These are phyloP conservation scores for Microctonus hyperodae DNA, from an alignment of 2,888 invertebrate genomes.

Conservation along the genomic window DNA sequence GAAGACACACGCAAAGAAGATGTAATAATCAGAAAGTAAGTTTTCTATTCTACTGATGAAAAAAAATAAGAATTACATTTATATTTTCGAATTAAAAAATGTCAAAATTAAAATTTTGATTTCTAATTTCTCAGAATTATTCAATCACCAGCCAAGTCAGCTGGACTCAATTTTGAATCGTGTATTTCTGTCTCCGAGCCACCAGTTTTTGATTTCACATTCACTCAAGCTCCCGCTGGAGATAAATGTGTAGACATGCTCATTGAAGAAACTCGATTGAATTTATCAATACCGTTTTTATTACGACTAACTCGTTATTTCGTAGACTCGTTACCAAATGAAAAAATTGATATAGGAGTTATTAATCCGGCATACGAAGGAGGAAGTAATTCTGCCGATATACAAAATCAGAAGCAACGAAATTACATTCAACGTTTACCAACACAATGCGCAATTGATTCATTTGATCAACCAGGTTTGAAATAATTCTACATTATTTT, in stretches of 20 bases:
- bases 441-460: background rate
- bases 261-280: conserved; percentile 76
- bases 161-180: conserved; percentile 65
- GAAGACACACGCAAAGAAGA: conserved; percentile 79
- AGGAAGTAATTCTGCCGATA: conserved; percentile 6
- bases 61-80: too few species aligned
- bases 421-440: background rate
- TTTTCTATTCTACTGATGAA: conserved; percentile 8
- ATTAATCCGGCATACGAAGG: conserved; percentile 75
- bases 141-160: conserved; percentile 70
- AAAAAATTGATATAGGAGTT: conserved; percentile 71
- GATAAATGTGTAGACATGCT: conserved; percentile 74
- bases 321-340: conserved; percentile 69
- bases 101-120: background rate
- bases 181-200: conserved; percentile 72
- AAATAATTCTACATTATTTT: too few species aligned
- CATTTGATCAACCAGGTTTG: conserved; percentile 62
- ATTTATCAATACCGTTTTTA: conserved; percentile 77
- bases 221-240: conserved; percentile 70
- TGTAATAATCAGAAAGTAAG: conserved; percentile 68
- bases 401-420: background rate
- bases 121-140: conserved; percentile 66
- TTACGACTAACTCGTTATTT: conserved; percentile 69
- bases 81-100: background rate
- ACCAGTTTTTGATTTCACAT: conserved; percentile 75